Evolutionary conservation across 2,113 vertebrate species (phyloP), one percentile per base, ranked within the genome.

Genomic region (Eurypyga helias): DNA sequence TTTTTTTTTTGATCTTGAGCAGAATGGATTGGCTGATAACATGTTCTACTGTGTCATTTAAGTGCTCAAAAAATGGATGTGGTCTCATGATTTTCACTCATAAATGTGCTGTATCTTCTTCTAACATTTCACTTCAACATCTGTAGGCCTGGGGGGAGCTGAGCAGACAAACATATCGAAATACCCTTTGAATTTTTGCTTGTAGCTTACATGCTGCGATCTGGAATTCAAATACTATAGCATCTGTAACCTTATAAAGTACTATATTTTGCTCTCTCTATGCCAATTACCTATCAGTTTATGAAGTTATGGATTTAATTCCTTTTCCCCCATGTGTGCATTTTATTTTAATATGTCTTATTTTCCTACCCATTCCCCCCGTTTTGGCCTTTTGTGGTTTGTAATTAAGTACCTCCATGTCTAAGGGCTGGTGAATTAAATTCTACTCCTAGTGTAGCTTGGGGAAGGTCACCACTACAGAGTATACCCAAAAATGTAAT

Each of bases 331-430:
- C 21, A 31, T 41, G 5, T 26, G 31, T 61, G 57, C 17, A 70
- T 49, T 90, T 90, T 71, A 79, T 84, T 76, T 95, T 76, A 87
- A 51, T 89, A 65, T 51, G 48, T 87, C 81, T 87, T 57, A 83
- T 76, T 90, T 89, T 84, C 71, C 52, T 82, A 38, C 26, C 46
- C n/a, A 54, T 58, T 69, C 8, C 17, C 6, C 66, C 58, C 31
- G 38, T 83, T 25, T 51, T 83, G 51, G 34, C 15, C 85, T 92
- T 91, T 57, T 72, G 33, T 36, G 34, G 23, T 70, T 92, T 85
- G 28, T n/a, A 80, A 55, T 73, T 80, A 75, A 89, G 28, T 57
- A 57, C 13, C n/a, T 13, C 7, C 17, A 64, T 51, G 66, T 70
- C 57, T 38, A 49, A 72, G 17, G 10, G 15, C 28, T 31, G 75